These are phyloP conservation scores for Pelecanoides urinatrix DNA, from an alignment of 2,113 vertebrate genomes.

Conservation along the genomic window DNA sequence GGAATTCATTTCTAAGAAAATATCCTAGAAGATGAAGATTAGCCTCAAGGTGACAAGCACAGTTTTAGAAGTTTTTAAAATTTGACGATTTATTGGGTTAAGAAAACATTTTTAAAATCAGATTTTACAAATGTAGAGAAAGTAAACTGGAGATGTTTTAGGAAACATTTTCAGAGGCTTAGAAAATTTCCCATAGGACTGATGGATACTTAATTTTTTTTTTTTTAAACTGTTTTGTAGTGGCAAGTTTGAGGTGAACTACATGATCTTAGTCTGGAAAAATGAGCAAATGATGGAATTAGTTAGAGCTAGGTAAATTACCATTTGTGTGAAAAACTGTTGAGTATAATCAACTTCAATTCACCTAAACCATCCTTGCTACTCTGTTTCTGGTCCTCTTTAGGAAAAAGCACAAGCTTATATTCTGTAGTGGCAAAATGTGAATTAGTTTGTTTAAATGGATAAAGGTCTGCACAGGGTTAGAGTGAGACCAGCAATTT, in stretches of 20 bases:
- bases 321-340: background rate
- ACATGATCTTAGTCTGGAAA: background rate
- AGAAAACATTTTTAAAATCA: background rate
- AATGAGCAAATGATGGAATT: background rate
- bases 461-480: background rate
- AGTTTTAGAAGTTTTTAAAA: background rate
- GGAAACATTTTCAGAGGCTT: conserved; percentile 14
- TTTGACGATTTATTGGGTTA: background rate
- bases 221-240: background rate
- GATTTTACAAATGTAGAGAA: background rate
- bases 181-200: background rate
- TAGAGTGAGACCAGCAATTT: background rate
- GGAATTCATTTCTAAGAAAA: background rate
- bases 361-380: background rate
- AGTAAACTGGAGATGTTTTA: background rate
- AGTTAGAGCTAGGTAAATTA: background rate
- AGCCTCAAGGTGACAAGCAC: background rate
- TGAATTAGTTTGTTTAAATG: background rate
- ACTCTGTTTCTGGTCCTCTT: background rate
- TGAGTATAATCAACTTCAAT: background rate
- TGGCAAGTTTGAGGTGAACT: background rate
- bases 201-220: background rate
- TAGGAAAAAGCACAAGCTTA: background rate
- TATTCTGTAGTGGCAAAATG: background rate
- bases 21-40: background rate